phyloP scores from a whole-genome alignment of 2,113 vertebrate genomes.

The Pluvianellus socialis region DNA sequence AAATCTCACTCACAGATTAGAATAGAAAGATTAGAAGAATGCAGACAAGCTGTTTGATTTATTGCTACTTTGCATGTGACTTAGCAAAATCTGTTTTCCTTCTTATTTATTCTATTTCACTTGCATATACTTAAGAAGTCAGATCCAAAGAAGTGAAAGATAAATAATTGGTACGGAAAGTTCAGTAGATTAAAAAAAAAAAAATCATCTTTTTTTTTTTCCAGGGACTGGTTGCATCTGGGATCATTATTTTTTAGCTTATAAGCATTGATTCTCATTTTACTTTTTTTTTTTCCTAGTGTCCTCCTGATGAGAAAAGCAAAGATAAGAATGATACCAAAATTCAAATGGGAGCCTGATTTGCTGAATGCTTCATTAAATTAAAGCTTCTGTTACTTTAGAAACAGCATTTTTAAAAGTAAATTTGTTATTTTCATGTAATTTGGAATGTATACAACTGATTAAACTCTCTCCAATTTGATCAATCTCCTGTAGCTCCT shows the following conservation, averaged over 20 bases:
- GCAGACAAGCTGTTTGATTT: constrained; percentile 62
- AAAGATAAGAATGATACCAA: constrained; percentile 18
- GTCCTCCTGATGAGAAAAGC: neutral
- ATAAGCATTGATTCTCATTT: constrained; percentile 9
- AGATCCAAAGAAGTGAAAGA: constrained; percentile 37
- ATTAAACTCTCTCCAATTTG: constrained; percentile 29
- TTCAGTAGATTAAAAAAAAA: constrained; percentile 2
- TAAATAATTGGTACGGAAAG: constrained; percentile 53
- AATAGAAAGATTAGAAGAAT: constrained; percentile 65
- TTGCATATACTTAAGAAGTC: constrained; percentile 53
- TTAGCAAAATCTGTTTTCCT: constrained; percentile 57
- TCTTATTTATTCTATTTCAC: constrained; percentile 48
- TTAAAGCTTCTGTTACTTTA: constrained; percentile 28
- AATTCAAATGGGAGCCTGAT: constrained; percentile 18
- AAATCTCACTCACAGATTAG: constrained; percentile 62
- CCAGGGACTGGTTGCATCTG: neutral
- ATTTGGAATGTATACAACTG: neutral
- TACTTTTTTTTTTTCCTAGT: neutral
- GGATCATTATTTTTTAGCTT: constrained; percentile 37
- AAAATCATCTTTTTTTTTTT: neutral
- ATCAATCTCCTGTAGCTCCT: constrained; percentile 33
- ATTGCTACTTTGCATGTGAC: constrained; percentile 60
- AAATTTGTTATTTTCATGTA: constrained; percentile 10
- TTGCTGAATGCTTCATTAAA: constrained; percentile 18
- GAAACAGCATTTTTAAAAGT: neutral